Conservation (phyloP, 2,888 invertebrate species). For the Drosophila borealis region DNA sequence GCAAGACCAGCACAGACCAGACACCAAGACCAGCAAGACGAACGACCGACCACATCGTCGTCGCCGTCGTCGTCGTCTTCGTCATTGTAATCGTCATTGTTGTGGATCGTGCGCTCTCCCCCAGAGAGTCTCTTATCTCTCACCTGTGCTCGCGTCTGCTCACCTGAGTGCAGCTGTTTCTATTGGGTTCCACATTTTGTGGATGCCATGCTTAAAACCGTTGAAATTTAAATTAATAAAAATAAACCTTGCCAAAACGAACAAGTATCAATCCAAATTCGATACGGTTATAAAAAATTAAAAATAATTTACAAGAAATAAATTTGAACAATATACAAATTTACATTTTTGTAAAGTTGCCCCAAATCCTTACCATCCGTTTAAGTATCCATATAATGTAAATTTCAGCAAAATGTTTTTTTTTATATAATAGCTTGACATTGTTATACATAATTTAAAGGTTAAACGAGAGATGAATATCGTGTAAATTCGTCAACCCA, state of each 20-base stretch:
- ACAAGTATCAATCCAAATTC: no score
- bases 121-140: slow-evolving; percentile 27
- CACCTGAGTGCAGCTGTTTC: slow-evolving; percentile 51
- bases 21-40: slow-evolving; percentile 33
- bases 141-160: slow-evolving; percentile 38
- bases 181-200: slow-evolving; percentile 40
- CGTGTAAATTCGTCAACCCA: no score
- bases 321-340: no score
- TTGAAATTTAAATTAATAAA: slow-evolving; percentile 19
- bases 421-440: no score
- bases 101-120: slow-evolving; percentile 52
- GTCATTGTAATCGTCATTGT: slow-evolving; percentile 42
- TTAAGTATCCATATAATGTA: no score
- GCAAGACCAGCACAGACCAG: slow-evolving; percentile 44
- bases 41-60: slow-evolving; percentile 17
- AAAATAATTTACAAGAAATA: no score
- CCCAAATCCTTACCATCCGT: no score
- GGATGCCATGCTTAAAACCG: slow-evolving; percentile 35
- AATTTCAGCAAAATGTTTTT: no score
- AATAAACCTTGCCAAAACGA: not conserved
- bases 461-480: no score
- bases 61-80: slow-evolving; percentile 15
- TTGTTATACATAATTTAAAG: no score
- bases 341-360: no score
- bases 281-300: no score